These are phyloP conservation scores for Ctenicera cuprea DNA, from an alignment of 2,888 invertebrate species.

Conservation along the genomic window DNA sequence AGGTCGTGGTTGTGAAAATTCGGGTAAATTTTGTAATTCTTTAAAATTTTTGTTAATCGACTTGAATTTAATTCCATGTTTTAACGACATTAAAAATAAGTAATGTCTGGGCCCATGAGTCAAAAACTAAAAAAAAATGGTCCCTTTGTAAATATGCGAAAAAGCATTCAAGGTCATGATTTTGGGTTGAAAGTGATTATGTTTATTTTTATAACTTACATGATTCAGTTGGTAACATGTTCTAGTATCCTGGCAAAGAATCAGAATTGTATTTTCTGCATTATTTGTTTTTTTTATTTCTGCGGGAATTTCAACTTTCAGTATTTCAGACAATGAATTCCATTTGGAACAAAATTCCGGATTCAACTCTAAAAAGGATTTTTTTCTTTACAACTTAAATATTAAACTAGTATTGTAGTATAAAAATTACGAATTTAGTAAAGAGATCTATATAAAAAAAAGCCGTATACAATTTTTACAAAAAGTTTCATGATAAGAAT, in stretches of 20 bases:
- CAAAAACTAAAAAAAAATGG: constrained; percentile 74
- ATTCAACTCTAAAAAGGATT: constrained; percentile 80
- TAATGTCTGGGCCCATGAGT: constrained; percentile 80
- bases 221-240: constrained; percentile 89
- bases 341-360: constrained; percentile 95
- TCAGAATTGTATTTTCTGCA: constrained; percentile 82
- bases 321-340: constrained; percentile 87
- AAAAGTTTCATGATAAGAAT: no score
- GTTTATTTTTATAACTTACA: constrained; percentile 57
- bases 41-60: constrained; percentile 75
- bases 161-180: no score
- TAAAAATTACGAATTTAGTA: no score
- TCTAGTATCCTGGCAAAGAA: constrained; percentile 88
- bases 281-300: constrained; percentile 76
- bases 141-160: no score
- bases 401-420: no score
- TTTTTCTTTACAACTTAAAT: no score
- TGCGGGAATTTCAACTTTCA: constrained; percentile 86
- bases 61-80: constrained; percentile 76
- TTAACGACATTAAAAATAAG: constrained; percentile 78
- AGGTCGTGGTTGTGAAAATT: constrained; percentile 56
- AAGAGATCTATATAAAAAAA: no score
- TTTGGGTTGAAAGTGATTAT: no score
- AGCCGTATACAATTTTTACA: no score
- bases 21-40: constrained; percentile 61